Evolutionary conservation across 2,888 invertebrate species (phyloP).

Genomic region (Melieria picta): DNA sequence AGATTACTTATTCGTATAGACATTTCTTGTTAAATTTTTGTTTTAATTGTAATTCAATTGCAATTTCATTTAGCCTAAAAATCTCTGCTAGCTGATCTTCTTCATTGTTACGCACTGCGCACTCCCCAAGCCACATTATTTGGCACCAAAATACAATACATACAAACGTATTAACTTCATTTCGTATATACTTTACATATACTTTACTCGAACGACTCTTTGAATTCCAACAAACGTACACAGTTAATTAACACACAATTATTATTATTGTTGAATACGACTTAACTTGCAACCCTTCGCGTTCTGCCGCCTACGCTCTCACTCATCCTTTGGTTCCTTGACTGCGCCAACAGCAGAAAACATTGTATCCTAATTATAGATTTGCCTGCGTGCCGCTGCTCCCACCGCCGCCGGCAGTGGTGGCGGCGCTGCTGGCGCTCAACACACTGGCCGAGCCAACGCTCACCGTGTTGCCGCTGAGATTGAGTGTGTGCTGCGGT

Average conservation of each 20-base stretch:
- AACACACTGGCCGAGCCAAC: constrained; percentile 18
- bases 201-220: not conserved
- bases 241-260: no score
- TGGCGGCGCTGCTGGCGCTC: constrained; percentile 35
- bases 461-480: constrained; percentile 22
- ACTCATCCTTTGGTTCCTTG: constrained; percentile 6
- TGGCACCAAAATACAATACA: constrained; percentile 26
- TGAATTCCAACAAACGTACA: no score
- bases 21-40: not conserved
- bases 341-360: constrained; percentile 43
- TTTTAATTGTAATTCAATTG: no score
- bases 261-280: no score
- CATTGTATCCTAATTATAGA: constrained; percentile 48
- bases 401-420: constrained; percentile 31
- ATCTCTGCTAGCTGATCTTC: no score
- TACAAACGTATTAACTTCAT: not conserved
- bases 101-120: no score
- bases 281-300: not conserved
- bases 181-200: not conserved
- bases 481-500: constrained; percentile 26
- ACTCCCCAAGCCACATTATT: not conserved
- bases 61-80: no score
- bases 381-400: constrained; percentile 46
- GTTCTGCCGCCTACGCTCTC: no score
- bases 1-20: not conserved